A percentile compares a stretch with the other conserved stretches of the same genome.
phyloP scores from a whole-genome alignment of 1,140 invertebrate species.

The Nylanderia fulva region DNA sequence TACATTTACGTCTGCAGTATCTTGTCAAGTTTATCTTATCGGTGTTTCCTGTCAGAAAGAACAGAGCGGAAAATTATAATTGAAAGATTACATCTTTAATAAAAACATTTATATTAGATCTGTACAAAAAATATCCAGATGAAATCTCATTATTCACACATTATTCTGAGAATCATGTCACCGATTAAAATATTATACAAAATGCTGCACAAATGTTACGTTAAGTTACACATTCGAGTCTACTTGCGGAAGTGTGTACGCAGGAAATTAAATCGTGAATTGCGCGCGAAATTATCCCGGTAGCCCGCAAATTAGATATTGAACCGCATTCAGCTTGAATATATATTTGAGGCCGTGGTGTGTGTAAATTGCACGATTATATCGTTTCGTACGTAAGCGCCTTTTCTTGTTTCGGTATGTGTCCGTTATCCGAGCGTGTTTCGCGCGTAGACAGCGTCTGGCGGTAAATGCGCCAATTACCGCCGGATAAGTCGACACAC shows the following conservation, averaged over 20 bases:
- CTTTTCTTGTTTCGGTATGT: slow-evolving; percentile 31
- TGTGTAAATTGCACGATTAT: slow-evolving; percentile 54
- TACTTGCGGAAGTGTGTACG: not conserved
- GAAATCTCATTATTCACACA: slow-evolving; percentile 3
- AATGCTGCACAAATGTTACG: slow-evolving; percentile 18
- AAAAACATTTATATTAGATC: not conserved
- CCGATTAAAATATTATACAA: slow-evolving; percentile 41
- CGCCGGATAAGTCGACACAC: slow-evolving; percentile 48
- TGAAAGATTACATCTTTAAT: not conserved
- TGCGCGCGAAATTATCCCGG: slow-evolving; percentile 31
- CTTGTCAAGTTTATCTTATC: no score
- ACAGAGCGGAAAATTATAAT: not conserved
- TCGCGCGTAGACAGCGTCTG: slow-evolving; percentile 37
- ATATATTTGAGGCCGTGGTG: slow-evolving; percentile 15
- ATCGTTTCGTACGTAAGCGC: slow-evolving; percentile 31
- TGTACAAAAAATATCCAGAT: not conserved
- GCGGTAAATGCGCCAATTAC: slow-evolving; percentile 58
- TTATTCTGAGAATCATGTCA: not conserved
- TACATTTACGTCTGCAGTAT: not conserved
- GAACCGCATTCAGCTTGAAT: not conserved
- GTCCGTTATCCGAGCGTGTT: slow-evolving; percentile 22
- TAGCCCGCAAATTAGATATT: slow-evolving; percentile 53
- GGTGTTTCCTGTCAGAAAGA: not conserved
- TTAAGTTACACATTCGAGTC: not conserved
- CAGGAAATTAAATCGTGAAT: slow-evolving; percentile 44